Conservation (phyloP, 2,797 vertebrate species). For the Aldrovandia affinis region DNA sequence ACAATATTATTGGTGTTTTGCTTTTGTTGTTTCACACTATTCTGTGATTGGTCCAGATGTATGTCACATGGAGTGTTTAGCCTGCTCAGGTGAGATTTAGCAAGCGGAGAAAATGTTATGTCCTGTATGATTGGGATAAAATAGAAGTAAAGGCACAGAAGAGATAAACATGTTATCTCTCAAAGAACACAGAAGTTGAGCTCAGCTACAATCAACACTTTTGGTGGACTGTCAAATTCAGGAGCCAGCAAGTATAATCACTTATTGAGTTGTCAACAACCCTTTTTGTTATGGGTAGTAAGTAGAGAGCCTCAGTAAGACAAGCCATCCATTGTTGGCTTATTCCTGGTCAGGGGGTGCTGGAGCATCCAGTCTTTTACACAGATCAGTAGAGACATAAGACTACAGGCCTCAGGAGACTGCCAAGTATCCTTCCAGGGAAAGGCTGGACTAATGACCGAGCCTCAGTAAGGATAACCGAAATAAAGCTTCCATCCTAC, state of each 20-base stretch:
- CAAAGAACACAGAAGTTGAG: neutral
- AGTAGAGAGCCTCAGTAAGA: neutral
- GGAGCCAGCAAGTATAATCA: conserved; percentile 38
- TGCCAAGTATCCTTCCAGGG: conserved; percentile 41
- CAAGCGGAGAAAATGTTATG: neutral
- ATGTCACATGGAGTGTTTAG: neutral
- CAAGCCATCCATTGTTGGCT: too few relatives aligned
- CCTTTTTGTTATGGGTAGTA: conserved; percentile 26
- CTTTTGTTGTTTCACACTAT: neutral
- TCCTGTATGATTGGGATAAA: neutral
- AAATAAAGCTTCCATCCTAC: neutral
- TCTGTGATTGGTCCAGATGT: neutral
- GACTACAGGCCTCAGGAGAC: conserved; percentile 31
- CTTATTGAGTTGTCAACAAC: conserved; percentile 31
- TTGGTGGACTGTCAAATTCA: conserved; percentile 4
- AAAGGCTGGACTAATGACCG: conserved; percentile 47
- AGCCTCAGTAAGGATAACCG: conserved; percentile 28
- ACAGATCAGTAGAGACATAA: conserved; percentile 33
- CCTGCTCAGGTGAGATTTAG: neutral
- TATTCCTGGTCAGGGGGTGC: too few relatives aligned
- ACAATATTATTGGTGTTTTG: neutral
- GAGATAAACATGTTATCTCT: neutral
- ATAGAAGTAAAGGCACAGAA: too few relatives aligned
- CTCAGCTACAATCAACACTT: neutral
- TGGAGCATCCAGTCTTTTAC: conserved; percentile 30